Evolutionary conservation across 1,140 invertebrate species (phyloP).

Genomic region (Anthonomus grandis): DNA sequence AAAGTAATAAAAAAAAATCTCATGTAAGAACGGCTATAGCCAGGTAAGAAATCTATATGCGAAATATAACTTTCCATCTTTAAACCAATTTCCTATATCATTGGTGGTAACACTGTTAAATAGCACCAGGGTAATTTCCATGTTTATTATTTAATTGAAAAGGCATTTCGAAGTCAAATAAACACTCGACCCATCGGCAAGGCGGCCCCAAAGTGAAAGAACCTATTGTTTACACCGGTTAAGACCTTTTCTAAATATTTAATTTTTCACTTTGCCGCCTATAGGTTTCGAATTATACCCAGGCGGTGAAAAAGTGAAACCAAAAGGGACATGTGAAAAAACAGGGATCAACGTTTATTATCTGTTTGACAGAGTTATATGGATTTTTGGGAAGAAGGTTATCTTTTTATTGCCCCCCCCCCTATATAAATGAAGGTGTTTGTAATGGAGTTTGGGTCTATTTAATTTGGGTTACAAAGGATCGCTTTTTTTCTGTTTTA

Average conservation of each 20-base stretch:
- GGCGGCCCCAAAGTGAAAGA: slow-evolving; percentile 1
- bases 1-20: too few relatives aligned
- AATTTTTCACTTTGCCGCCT: slow-evolving; percentile 20
- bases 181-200: slow-evolving; percentile 4
- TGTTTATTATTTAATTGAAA: slow-evolving; percentile 19
- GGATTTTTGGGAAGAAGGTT: slow-evolving; percentile 2
- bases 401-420: too few relatives aligned
- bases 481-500: too few relatives aligned
- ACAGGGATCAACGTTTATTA: slow-evolving; percentile 4
- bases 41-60: too few relatives aligned
- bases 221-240: slow-evolving; percentile 17
- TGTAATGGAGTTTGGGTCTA: too few relatives aligned
- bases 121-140: slow-evolving; percentile 22
- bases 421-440: too few relatives aligned
- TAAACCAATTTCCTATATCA: too few relatives aligned
- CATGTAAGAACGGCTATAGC: too few relatives aligned
- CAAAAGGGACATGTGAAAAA: slow-evolving; percentile 5
- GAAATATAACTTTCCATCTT: too few relatives aligned
- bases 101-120: too few relatives aligned
- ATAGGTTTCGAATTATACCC: slow-evolving; percentile 8
- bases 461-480: too few relatives aligned
- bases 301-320: slow-evolving; percentile 11
- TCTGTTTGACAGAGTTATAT: slow-evolving; percentile 6
- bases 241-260: slow-evolving; percentile 23
- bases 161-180: slow-evolving; percentile 6